Conservation (phyloP, 2,113 vertebrate genomes). For the Equus quagga region DNA sequence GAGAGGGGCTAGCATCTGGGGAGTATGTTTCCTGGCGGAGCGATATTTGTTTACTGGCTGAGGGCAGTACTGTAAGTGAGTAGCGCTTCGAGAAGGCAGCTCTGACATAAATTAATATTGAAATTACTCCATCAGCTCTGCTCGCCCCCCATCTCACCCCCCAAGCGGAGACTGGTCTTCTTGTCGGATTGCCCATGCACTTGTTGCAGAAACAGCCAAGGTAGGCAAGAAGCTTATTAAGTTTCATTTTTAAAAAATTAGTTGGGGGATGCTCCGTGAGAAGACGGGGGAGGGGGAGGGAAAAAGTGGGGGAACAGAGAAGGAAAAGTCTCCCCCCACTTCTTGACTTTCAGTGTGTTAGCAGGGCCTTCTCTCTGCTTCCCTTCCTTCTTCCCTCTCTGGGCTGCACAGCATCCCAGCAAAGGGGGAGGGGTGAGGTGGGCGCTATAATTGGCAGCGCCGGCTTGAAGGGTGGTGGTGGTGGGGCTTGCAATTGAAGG, state of each 20-base stretch:
- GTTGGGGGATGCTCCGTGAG: conserved; percentile 72
- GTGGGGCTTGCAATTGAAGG: conserved; percentile 59
- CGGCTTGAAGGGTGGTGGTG: conserved; percentile 37
- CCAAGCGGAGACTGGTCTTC: conserved; percentile 72
- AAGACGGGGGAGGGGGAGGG: conserved; percentile 1
- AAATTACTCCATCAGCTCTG: conserved; percentile 76
- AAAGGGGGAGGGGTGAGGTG: conserved; percentile 66
- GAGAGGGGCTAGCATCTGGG: conserved; percentile 79
- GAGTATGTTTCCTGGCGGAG: conserved; percentile 87
- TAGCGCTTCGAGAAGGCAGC: conserved; percentile 80
- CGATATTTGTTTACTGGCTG: conserved; percentile 88
- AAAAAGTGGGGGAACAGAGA: conserved; percentile 11
- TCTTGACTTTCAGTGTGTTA: conserved; percentile 80
- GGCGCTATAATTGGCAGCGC: conserved; percentile 51
- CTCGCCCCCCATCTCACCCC: conserved; percentile 69
- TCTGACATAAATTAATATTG: conserved; percentile 84
- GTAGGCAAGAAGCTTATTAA: conserved; percentile 83
- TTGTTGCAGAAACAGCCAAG: conserved; percentile 87
- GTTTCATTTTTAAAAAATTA: conserved; percentile 80
- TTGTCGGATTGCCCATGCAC: conserved; percentile 83
- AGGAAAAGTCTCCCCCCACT: conserved; percentile 74
- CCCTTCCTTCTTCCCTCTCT: conserved; percentile 55
- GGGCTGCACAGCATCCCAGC: conserved; percentile 76
- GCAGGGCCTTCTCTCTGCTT: conserved; percentile 73
- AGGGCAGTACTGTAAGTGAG: conserved; percentile 84